phyloP scores from a whole-genome alignment of 2,797 vertebrate species.

The Delichon dasypus region DNA sequence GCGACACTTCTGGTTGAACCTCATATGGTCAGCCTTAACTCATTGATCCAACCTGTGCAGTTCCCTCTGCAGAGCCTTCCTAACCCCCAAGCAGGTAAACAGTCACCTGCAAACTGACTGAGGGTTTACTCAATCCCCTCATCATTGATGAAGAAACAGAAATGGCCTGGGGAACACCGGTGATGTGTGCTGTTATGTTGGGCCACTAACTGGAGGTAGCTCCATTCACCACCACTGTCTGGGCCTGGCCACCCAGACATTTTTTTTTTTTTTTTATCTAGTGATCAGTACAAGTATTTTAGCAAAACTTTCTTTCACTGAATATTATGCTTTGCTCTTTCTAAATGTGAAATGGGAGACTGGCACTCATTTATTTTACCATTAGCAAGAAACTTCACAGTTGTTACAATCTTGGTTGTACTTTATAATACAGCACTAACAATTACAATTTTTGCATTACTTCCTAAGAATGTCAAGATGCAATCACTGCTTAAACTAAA shows the following conservation, averaged over 20 bases:
- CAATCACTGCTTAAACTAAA: neutral
- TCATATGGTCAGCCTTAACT: too few relatives aligned
- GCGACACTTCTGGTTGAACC: neutral
- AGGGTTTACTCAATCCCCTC: neutral
- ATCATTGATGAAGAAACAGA: neutral
- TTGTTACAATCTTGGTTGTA: neutral
- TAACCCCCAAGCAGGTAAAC: neutral
- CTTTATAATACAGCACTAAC: neutral
- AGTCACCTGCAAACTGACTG: neutral
- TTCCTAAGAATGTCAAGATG: neutral
- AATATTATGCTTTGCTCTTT: neutral
- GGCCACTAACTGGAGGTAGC: neutral
- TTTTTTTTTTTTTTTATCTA: neutral
- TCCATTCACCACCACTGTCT: neutral
- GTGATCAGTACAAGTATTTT: neutral
- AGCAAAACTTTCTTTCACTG: neutral
- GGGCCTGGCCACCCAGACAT: neutral
- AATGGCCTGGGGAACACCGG: neutral
- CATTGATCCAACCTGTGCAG: rapidly evolving
- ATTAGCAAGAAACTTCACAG: neutral
- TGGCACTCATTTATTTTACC: neutral
- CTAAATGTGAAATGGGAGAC: neutral
- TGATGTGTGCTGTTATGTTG: neutral
- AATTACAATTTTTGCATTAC: neutral
- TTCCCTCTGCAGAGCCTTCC: neutral